phyloP scores from a whole-genome alignment of 2,113 vertebrate species.

The Bothrops jararaca region DNA sequence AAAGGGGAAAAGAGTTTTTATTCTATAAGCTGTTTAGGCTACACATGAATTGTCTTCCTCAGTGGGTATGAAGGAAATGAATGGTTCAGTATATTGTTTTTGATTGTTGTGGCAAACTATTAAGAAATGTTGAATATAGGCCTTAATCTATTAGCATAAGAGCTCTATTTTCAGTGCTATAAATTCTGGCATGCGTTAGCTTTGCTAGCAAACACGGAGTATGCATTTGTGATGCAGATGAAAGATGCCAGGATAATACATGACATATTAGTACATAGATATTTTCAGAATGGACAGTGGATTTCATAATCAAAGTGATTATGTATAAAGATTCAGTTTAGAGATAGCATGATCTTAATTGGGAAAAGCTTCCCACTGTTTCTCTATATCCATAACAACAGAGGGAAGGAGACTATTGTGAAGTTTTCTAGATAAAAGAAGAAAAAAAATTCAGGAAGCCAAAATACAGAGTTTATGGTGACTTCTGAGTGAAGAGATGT shows the following conservation, averaged over 20 bases:
- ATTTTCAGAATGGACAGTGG: not conserved
- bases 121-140: not conserved
- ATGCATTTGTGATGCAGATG: not conserved
- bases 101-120: not conserved
- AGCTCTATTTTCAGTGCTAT: not conserved
- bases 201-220: not conserved
- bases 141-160: not conserved
- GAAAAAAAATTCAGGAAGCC: not conserved
- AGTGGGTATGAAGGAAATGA: not conserved
- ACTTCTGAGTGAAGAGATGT: not conserved
- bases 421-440: not conserved
- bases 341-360: not conserved
- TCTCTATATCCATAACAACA: not conserved
- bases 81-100: not conserved
- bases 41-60: not conserved
- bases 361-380: not conserved
- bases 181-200: not conserved
- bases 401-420: not conserved
- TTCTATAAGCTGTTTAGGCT: not conserved
- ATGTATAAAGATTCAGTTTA: not conserved
- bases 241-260: not conserved
- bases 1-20: not conserved
- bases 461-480: not conserved
- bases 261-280: not conserved
- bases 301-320: not conserved